A percentile compares a stretch with the other conserved stretches of the same genome.
These are phyloP conservation scores for Ichneumon xanthorius DNA, from an alignment of 2,888 invertebrate genomes.

Conservation along the genomic window DNA sequence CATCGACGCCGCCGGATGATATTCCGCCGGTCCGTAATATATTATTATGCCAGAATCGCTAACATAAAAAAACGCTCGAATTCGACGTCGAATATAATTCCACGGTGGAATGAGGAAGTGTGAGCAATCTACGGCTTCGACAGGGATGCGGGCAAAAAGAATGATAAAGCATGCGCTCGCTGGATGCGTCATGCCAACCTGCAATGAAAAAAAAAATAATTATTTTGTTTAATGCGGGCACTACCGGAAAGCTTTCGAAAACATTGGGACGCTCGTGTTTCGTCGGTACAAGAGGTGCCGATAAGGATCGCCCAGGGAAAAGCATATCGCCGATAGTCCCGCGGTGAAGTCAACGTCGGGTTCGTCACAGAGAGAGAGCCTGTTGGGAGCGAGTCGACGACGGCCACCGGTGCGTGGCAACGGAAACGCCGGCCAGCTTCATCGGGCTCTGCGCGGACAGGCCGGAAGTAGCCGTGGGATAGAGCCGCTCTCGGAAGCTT, in stretches of 20 bases:
- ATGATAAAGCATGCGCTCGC: too few species aligned
- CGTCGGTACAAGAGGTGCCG: background rate
- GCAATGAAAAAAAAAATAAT: too few species aligned
- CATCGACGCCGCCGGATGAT: slow-evolving; percentile 6
- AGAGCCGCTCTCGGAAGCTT: slow-evolving; percentile 66
- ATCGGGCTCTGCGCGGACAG: slow-evolving; percentile 57
- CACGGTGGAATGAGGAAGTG: background rate
- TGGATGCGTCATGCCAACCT: too few species aligned
- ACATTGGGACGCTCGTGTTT: background rate
- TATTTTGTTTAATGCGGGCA: too few species aligned
- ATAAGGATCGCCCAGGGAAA: background rate
- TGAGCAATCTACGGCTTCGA: too few species aligned
- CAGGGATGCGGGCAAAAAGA: too few species aligned
- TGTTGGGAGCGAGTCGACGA: background rate
- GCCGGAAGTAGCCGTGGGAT: slow-evolving; percentile 77
- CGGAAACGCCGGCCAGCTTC: slow-evolving; percentile 59
- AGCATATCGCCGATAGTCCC: background rate
- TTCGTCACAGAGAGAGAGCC: background rate
- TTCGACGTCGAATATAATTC: background rate
- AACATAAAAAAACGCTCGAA: background rate
- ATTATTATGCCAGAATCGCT: background rate
- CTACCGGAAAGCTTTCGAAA: background rate
- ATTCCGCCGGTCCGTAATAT: background rate
- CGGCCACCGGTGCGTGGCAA: slow-evolving; percentile 60
- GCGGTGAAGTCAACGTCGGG: background rate